Percentiles rank a stretch among this genome's conserved stretches.
Conservation (phyloP, 2,888 invertebrate species). For the Phorcus lineatus region DNA sequence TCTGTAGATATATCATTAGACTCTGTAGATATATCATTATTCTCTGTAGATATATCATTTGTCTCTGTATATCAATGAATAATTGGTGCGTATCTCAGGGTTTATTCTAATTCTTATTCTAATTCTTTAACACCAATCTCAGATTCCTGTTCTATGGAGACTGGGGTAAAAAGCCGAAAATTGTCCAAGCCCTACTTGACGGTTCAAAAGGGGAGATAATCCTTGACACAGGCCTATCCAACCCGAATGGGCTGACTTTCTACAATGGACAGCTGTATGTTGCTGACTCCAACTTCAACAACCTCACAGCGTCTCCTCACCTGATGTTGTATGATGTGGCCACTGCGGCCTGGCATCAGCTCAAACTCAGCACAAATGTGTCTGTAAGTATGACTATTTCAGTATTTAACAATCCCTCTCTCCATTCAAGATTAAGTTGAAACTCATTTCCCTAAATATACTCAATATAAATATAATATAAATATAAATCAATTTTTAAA, state of each 20-base stretch:
- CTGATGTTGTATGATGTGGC: slow-evolving; percentile 41
- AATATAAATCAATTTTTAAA: no score
- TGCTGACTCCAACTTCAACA: slow-evolving; percentile 59
- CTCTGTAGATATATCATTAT: no score
- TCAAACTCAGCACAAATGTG: slow-evolving; percentile 45
- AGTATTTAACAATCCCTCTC: no score
- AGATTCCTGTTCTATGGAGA: slow-evolving; percentile 67
- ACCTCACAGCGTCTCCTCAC: slow-evolving; percentile 40
- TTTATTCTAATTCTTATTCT: no score
- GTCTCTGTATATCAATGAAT: no score
- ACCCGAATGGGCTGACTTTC: slow-evolving; percentile 60
- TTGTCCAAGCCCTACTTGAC: slow-evolving; percentile 60
- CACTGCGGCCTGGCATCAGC: slow-evolving; percentile 41
- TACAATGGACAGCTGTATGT: slow-evolving; percentile 52
- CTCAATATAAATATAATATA: no score
- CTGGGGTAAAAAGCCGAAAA: slow-evolving; percentile 56
- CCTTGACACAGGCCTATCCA: slow-evolving; percentile 48
- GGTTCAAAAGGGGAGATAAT: slow-evolving; percentile 52
- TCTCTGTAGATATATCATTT: no score
- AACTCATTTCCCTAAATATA: no score
- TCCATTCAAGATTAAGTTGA: no score
- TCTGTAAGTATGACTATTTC: slow-evolving; percentile 34
- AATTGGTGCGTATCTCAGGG: no score
- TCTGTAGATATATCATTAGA: no score
- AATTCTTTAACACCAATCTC: no score